Base-by-base conservation (phyloP, 2,888 invertebrate species). In the Aphidoletes aphidimyza region DNA sequence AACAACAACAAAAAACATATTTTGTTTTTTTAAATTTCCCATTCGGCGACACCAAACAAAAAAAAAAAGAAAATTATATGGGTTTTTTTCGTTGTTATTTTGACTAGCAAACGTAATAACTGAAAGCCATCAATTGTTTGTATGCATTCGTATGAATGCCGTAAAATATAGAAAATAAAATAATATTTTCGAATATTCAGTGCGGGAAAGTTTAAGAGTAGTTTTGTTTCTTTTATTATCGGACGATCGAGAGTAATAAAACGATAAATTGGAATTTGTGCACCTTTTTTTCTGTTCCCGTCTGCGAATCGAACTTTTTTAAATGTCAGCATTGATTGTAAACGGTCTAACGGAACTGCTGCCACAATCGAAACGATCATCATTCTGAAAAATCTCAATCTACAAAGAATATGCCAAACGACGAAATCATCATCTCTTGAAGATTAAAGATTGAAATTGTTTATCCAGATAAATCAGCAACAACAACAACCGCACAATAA, bases 291-390 rank as follows among this genome's bases (percentile, higher is more conserved):
- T 17, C 34, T 39, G 5, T 39, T 8, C 39, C 11, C 39, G 11
- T 39, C 5, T 39, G 6, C 39, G 39, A 39, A 14, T 11, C 69
- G n/a, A n/a, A n/a, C n/a, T n/a, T n/a, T n/a, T 30, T 14, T 69
- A 69, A 69, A 69, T 69, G 69, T 69, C 69, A 69, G 69, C 69
- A n/a, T n/a, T n/a, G 34, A 69, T 69, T 69, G 69, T 69, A n/a
- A 69, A 34, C 14, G 34, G 34, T 69, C 69, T 69, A 69, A 69
- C 69, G 69, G 69, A 69, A 69, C 69, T 54, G 54, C 54, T 26
- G 6, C 22, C n/a, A 54, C 54, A 26, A 54, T 54, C 54, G 26
- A 5, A 54, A 11, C 22, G 17, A 54, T 22, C 22, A 54, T 5
- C 54, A 54, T 54, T 54, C 54, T 54, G 6, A 54, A 54, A 47